Evolutionary conservation across 64 coral and sea anemone species (phyloP).

Genomic region (Pocillopora verrucosa): DNA sequence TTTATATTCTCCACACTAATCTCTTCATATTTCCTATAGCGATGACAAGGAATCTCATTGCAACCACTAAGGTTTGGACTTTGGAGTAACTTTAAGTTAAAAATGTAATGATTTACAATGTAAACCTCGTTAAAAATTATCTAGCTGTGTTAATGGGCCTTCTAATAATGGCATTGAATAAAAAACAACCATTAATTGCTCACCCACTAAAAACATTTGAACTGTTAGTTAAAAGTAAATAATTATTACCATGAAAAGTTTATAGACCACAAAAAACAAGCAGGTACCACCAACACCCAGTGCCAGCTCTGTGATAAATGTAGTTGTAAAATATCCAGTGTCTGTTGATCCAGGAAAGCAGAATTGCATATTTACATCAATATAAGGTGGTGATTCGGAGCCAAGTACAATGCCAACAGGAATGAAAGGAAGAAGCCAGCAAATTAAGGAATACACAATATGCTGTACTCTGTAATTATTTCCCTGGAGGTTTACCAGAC

Average conservation of each 20-base stretch:
- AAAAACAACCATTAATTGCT: too few relatives aligned
- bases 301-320: constrained; percentile 33
- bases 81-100: too few relatives aligned
- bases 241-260: constrained; percentile 46
- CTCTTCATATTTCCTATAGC: too few relatives aligned
- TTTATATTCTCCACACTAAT: too few relatives aligned
- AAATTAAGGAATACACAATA: constrained; percentile 33
- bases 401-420: constrained; percentile 61
- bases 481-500: constrained; percentile 1
- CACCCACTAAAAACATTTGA: too few relatives aligned
- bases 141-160: too few relatives aligned
- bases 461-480: constrained; percentile 1
- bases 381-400: constrained; percentile 9
- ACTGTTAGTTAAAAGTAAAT: too few relatives aligned
- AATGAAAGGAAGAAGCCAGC: constrained; percentile 71
- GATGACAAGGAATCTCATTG: too few relatives aligned
- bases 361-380: constrained; percentile 22
- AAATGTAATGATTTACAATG: too few relatives aligned
- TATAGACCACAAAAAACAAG: constrained; percentile 71
- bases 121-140: too few relatives aligned
- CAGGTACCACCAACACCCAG: constrained; percentile 73
- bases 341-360: constrained; percentile 18
- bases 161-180: too few relatives aligned
- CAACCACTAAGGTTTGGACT: too few relatives aligned
- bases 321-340: constrained; percentile 38